phyloP scores from a whole-genome alignment of 2,113 vertebrate species.

The Tragelaphus buxtoni region DNA sequence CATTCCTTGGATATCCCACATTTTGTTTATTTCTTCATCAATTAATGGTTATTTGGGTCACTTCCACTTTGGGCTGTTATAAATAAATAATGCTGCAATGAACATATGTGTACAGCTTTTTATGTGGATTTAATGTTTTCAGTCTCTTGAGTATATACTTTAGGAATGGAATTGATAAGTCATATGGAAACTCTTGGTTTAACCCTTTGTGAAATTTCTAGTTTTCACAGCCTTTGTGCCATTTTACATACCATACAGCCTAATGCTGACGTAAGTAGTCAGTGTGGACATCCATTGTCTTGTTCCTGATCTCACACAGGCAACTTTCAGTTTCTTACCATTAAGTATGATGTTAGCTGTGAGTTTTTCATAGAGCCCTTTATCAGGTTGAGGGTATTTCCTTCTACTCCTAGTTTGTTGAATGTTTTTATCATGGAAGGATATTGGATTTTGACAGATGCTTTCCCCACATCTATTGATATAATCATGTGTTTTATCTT shows the following conservation, averaged over 20 bases:
- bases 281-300: not conserved
- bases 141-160: not conserved
- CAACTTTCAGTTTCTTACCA: not conserved
- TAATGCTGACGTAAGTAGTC: not conserved
- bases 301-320: not conserved
- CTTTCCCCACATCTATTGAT: not conserved
- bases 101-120: not conserved
- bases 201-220: not conserved
- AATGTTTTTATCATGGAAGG: not conserved
- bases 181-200: not conserved
- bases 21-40: not conserved
- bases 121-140: not conserved
- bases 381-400: not conserved
- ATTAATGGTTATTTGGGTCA: not conserved
- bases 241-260: not conserved
- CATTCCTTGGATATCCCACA: not conserved
- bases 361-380: not conserved
- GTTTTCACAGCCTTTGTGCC: not conserved
- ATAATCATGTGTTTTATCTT: not conserved
- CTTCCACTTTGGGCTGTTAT: not conserved
- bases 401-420: not conserved
- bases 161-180: not conserved
- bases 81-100: not conserved
- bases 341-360: not conserved
- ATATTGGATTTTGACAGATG: not conserved